Evolutionary conservation across 2,888 invertebrate genomes (phyloP).

Genomic region (Drosophila neotestacea): DNA sequence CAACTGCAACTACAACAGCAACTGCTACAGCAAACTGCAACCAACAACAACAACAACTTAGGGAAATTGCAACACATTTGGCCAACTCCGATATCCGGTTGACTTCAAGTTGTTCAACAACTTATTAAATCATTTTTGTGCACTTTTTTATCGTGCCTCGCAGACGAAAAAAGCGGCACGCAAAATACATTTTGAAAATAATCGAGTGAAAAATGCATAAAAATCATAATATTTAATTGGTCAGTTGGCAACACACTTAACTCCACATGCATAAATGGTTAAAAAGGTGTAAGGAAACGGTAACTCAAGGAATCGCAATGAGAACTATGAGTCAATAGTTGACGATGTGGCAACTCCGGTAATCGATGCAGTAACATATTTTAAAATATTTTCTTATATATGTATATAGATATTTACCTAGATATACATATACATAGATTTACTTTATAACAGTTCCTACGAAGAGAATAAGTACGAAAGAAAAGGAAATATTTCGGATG

Average conservation of each 20-base stretch:
- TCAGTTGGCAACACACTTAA: slow-evolving; percentile 8
- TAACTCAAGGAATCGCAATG: slow-evolving; percentile 1
- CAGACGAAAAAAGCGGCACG: slow-evolving; percentile 9
- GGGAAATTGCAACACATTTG: slow-evolving; percentile 68
- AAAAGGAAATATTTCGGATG: no score
- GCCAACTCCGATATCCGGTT: slow-evolving; percentile 63
- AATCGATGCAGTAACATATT: not conserved
- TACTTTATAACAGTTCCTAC: no score
- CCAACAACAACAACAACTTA: slow-evolving; percentile 41
- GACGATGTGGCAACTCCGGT: not conserved
- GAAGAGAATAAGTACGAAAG: no score
- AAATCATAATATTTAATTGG: slow-evolving; percentile 29
- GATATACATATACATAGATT: no score
- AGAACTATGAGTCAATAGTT: not conserved
- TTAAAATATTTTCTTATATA: no score
- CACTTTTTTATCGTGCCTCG: slow-evolving; percentile 36
- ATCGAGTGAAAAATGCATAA: not conserved
- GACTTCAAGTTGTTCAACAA: slow-evolving; percentile 56
- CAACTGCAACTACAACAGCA: slow-evolving; percentile 11
- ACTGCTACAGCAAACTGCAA: slow-evolving; percentile 9
- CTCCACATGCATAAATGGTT: not conserved
- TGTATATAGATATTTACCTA: no score
- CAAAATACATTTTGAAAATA: slow-evolving; percentile 10
- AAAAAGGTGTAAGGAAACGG: slow-evolving; percentile 21
- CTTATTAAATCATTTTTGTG: slow-evolving; percentile 68